Percentiles rank a stretch among this genome's conserved stretches.
Evolutionary conservation across 2,888 invertebrate species (phyloP).

Genomic region (Alcis repandata): DNA sequence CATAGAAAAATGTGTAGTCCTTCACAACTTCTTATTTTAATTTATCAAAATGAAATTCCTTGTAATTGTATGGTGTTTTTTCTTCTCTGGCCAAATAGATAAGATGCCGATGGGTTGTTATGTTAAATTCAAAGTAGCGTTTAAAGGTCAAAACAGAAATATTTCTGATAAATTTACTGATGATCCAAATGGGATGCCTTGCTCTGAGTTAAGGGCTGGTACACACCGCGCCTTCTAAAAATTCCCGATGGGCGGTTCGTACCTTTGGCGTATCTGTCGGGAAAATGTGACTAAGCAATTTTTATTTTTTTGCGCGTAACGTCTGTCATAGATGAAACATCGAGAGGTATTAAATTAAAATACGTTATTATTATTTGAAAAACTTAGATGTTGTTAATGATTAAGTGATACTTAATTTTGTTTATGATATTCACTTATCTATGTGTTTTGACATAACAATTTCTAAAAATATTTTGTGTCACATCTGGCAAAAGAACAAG

Average conservation of each 20-base stretch:
- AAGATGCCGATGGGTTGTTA: constrained; percentile 42
- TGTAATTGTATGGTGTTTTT: constrained; percentile 45
- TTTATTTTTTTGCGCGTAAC: background rate
- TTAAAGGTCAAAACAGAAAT: constrained; percentile 43
- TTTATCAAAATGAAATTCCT: constrained; percentile 45
- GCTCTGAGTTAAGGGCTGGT: constrained; percentile 29
- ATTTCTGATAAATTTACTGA: constrained; percentile 41
- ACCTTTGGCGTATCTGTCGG: constrained; percentile 25
- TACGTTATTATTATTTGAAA: no score
- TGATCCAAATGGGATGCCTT: constrained; percentile 30
- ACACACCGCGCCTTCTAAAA: constrained; percentile 19
- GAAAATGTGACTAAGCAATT: constrained; percentile 1
- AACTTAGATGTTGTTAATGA: no score
- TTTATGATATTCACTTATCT: no score
- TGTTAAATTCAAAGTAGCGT: constrained; percentile 43
- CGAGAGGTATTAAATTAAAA: no score
- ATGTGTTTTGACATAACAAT: no score
- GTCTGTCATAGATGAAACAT: background rate
- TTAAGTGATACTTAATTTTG: no score
- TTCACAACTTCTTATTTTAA: constrained; percentile 52
- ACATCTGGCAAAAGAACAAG: no score
- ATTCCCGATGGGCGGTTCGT: constrained; percentile 10
- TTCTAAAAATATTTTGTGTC: no score
- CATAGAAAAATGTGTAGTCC: constrained; percentile 44
- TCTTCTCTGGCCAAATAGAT: constrained; percentile 37